Conservation (phyloP, 37 sponge, comb jelly and placozoan genomes). For the Halichondria panicea region DNA sequence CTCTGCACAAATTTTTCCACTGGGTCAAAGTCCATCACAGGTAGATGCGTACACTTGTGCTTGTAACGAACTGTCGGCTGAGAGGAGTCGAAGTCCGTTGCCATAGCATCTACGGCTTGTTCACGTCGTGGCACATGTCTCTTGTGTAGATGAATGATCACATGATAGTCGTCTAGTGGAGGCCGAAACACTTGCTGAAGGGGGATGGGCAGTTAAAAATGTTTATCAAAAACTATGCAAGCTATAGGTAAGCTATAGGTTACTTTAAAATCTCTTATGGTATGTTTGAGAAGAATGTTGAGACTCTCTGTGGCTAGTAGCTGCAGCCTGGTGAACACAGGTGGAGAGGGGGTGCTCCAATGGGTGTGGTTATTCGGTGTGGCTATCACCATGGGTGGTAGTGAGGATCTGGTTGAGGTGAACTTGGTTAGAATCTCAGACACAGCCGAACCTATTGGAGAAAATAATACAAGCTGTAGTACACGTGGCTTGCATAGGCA, state of each 20-base stretch:
- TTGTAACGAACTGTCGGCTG: not conserved
- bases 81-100: slow-evolving; percentile 5
- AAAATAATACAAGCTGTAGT: no score
- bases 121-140: slow-evolving; percentile 47
- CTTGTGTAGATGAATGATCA: slow-evolving; percentile 75
- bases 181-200: slow-evolving; percentile 81
- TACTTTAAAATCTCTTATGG: not conserved
- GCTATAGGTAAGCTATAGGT: not conserved
- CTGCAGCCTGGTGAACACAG: slow-evolving; percentile 36
- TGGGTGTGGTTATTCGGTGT: slow-evolving; percentile 66
- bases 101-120: slow-evolving; percentile 61
- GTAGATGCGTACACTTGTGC: slow-evolving; percentile 42
- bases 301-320: slow-evolving; percentile 57
- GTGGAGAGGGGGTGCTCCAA: slow-evolving; percentile 22
- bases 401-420: slow-evolving; percentile 28
- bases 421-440: slow-evolving; percentile 43
- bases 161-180: slow-evolving; percentile 77
- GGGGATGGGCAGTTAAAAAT: not conserved
- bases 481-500: no score
- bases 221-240: not conserved
- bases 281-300: slow-evolving; percentile 18
- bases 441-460: no score
- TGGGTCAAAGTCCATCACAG: slow-evolving; percentile 86
- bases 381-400: slow-evolving; percentile 79
- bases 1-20: slow-evolving; percentile 61